Percentiles rank a stretch among this genome's conserved stretches.
These are phyloP conservation scores for Coptodon bakossiorum DNA, from an alignment of 2,113 vertebrate species.

Conservation along the genomic window DNA sequence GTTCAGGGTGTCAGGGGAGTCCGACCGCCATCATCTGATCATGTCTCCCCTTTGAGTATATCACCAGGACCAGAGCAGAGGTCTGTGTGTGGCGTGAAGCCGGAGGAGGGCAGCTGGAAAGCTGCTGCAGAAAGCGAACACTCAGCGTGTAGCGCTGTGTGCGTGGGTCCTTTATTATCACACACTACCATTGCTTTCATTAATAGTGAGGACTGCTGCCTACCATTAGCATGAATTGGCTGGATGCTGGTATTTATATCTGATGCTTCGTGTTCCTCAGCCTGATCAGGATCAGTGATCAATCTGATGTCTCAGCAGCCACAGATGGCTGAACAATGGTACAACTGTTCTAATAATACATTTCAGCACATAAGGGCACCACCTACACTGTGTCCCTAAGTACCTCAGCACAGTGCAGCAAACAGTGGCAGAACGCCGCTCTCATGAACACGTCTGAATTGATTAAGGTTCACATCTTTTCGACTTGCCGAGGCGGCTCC, in stretches of 20 bases:
- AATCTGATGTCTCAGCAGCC: neutral
- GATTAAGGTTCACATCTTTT: neutral
- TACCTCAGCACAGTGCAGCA: neutral
- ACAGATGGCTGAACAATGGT: neutral
- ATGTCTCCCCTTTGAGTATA: neutral
- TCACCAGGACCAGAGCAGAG: neutral
- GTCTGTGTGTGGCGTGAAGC: neutral
- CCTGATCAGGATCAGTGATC: neutral
- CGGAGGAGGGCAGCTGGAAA: neutral
- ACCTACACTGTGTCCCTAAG: neutral
- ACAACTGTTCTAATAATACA: neutral
- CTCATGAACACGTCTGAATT: neutral
- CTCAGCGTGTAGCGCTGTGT: neutral
- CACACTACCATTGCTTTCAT: neutral
- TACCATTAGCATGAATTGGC: neutral
- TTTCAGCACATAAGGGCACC: neutral
- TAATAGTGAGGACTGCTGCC: neutral
- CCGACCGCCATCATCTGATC: neutral
- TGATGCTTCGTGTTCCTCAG: accelerated
- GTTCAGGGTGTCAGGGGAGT: neutral
- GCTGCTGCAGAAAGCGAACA: neutral
- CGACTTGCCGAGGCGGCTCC: neutral
- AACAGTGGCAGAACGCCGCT: neutral
- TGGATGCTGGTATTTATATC: neutral
- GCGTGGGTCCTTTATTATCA: accelerated